Conservation (phyloP, 2,888 invertebrate species). For the Chrysodeixis includens region DNA sequence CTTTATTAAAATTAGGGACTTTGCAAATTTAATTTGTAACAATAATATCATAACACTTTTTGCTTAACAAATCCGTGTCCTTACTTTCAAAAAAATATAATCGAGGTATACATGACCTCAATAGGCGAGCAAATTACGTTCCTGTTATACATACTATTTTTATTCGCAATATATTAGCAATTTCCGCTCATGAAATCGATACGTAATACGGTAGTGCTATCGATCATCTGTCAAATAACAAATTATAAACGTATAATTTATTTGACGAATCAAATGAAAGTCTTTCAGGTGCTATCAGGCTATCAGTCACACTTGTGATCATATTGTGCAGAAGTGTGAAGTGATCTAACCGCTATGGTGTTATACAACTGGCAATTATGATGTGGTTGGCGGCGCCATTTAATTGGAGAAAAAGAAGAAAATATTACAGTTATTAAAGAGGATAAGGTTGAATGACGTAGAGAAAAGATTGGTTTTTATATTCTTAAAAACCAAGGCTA, state of each 20-base stretch:
- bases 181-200: conserved; percentile 31
- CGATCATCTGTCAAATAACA: conserved; percentile 71
- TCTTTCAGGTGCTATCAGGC: no score
- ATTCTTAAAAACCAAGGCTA: neutral
- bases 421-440: conserved; percentile 44
- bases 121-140: conserved; percentile 24
- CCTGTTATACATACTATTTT: conserved; percentile 25
- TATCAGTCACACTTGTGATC: conserved; percentile 70
- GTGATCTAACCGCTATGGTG: conserved; percentile 72
- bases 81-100: conserved; percentile 53
- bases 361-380: conserved; percentile 79
- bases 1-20: no score
- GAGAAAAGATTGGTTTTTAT: neutral
- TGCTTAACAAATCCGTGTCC: conserved; percentile 31
- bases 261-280: conserved; percentile 71
- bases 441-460: conserved; percentile 27
- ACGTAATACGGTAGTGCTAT: conserved; percentile 55
- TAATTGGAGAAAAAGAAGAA: conserved; percentile 67
- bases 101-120: conserved; percentile 3
- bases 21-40: neutral
- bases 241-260: conserved; percentile 67
- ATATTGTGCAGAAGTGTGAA: conserved; percentile 70
- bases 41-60: neutral
- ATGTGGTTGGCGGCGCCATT: conserved; percentile 68
- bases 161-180: conserved; percentile 22